A percentile compares a stretch with the other conserved stretches of the same genome.
Evolutionary conservation across 2,797 vertebrate species (phyloP).

Genomic region (Ptychobarbus kaznakovi): DNA sequence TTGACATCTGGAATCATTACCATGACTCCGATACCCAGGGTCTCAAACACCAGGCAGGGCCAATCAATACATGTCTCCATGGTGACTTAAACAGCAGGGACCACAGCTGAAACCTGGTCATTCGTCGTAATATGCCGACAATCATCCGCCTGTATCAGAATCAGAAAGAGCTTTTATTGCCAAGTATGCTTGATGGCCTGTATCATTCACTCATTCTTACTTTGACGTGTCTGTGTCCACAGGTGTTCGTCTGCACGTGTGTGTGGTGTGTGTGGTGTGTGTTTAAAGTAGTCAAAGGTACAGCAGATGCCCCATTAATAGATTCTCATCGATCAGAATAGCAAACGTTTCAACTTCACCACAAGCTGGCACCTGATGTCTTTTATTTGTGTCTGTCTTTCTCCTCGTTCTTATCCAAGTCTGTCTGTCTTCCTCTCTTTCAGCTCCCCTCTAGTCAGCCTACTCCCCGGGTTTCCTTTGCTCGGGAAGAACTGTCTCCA

Average conservation of each 20-base stretch:
- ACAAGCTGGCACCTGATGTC: conserved; percentile 31
- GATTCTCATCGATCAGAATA: conserved; percentile 31
- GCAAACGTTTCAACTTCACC: conserved; percentile 27
- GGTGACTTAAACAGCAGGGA: conserved; percentile 45
- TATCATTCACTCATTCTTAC: conserved; percentile 36
- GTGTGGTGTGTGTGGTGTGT: conserved; percentile 28
- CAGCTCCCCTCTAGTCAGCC: conserved; percentile 1
- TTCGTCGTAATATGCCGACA: conserved; percentile 13
- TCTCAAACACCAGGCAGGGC: background rate
- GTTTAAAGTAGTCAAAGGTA: conserved; percentile 28
- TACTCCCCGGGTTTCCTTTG: background rate
- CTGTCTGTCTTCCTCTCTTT: conserved; percentile 23
- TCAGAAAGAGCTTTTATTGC: background rate
- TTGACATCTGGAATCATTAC: conserved; percentile 47
- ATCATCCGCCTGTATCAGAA: conserved; percentile 8
- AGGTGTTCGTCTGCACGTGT: conserved; percentile 13
- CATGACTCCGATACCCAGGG: conserved; percentile 47
- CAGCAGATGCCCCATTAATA: conserved; percentile 41
- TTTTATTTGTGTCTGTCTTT: conserved; percentile 20
- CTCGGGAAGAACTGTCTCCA: background rate
- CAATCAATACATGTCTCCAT: conserved; percentile 46
- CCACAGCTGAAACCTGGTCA: conserved; percentile 19
- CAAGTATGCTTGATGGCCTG: background rate
- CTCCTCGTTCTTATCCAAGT: conserved; percentile 4
- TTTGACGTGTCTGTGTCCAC: conserved; percentile 34